Conservation (phyloP, 1,140 invertebrate species). For the Bombus haemorrhoidalis region DNA sequence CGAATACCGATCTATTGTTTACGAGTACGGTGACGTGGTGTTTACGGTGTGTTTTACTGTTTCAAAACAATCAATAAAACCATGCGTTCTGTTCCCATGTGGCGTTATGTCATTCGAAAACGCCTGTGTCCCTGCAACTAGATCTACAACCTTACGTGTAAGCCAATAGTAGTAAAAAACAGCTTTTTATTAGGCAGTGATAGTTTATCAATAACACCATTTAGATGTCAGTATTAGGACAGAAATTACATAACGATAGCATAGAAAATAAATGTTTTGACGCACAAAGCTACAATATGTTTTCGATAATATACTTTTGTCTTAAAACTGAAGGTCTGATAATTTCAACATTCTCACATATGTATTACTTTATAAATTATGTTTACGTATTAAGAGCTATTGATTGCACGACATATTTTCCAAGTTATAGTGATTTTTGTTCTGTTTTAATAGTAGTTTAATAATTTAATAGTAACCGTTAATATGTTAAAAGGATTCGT, state of each 20-base stretch:
- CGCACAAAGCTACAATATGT: background rate
- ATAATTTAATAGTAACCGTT: background rate
- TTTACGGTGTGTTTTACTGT: constrained; percentile 63
- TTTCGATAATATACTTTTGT: background rate
- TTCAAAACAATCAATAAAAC: constrained; percentile 70
- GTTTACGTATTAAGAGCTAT: background rate
- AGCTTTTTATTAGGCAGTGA: background rate
- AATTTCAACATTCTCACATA: background rate
- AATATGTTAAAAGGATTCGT: background rate
- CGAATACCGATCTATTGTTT: constrained; percentile 54
- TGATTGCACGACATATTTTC: background rate
- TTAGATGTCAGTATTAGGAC: background rate
- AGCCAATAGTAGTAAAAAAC: background rate
- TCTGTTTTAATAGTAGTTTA: background rate
- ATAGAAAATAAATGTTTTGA: background rate
- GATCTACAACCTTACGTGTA: constrained; percentile 22
- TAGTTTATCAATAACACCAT: background rate
- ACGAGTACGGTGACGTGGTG: constrained; percentile 48
- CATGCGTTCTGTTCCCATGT: constrained; percentile 22
- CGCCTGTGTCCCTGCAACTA: constrained; percentile 47
- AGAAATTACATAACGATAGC: background rate
- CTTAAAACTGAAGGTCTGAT: background rate
- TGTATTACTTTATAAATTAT: background rate
- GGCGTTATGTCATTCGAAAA: background rate
- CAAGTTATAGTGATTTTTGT: background rate